Evolutionary conservation across 2,797 vertebrate genomes (phyloP), one percentile per base, ranked within the genome.

Genomic region (Hybognathus amarus): DNA sequence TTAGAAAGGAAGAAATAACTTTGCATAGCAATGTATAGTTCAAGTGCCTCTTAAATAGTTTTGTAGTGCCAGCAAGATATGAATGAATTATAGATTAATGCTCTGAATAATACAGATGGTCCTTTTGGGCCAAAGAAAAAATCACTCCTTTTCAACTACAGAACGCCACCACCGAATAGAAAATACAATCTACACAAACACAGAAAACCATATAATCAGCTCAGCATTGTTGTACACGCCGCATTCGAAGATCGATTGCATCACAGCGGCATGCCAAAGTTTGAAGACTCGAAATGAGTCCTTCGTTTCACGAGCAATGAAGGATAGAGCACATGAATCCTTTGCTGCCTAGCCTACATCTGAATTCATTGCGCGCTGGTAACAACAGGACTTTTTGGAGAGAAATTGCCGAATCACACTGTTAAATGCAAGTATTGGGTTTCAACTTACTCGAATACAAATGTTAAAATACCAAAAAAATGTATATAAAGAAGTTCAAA

Each of bases 21-120:
- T 89, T 89, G 88, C 88, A 89, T 89, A 89, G 88, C 85, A 86
- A 68, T 59, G 77, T 78, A 52, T 61, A 77, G 73, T 76, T 84
- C 69, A 68, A 85, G 73, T 81, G 80, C 63, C 50, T 66, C 59
- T 66, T 20, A 15, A 75, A 74, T 80, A 50, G 42, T 20, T 69
- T 47, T 79, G 71, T 83, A 77, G 63, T 59, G 81, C 80, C 77
- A 54, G 40, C 13, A 70, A 68, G 24, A 70, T 36, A 30, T 38
- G 24, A 83, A 76, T 13, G n/a, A 9, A 15, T 30, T 64, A 64
- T 27, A 74, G 54, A 56, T 50, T 75, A 61, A 82, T 30, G 20
- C 47, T 70, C 33, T 77, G 47, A 47, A 70, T 70, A 71, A 75
- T 61, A 1, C 73, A n/a, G 40, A 83, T n/a, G 6, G 36, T 69